Evolutionary conservation across 2,888 invertebrate species (phyloP).

Genomic region (Pherbina coryleti): DNA sequence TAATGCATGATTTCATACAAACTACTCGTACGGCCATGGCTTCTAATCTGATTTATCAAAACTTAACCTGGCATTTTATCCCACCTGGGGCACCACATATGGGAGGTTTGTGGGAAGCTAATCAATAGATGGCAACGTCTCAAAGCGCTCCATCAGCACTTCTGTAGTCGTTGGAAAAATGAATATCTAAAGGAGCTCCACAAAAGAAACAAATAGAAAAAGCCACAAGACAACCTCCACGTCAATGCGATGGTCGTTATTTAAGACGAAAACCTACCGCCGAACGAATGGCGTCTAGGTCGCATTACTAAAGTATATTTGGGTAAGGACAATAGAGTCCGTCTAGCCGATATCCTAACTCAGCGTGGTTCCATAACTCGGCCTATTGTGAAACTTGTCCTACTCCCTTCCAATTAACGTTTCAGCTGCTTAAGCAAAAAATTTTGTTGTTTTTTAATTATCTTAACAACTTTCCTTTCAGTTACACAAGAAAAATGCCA

Average conservation of each 20-base stretch:
- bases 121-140: background rate
- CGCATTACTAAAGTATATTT: too few species aligned
- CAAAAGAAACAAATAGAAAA: too few species aligned
- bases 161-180: background rate
- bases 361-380: background rate
- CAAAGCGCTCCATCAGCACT: background rate
- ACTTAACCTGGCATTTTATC: background rate
- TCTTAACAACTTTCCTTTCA: background rate
- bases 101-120: background rate
- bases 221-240: background rate
- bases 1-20: too few species aligned
- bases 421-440: background rate
- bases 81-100: background rate
- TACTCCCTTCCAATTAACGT: background rate
- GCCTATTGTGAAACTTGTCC: background rate
- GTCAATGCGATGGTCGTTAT: background rate
- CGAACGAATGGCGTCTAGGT: background rate
- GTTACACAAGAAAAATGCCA: background rate
- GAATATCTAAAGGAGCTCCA: background rate
- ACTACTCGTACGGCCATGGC: too few species aligned
- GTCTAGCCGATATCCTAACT: background rate
- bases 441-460: background rate
- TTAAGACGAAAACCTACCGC: background rate
- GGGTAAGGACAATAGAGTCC: background rate
- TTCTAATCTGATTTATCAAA: too few species aligned